Evolutionary conservation across 2,888 invertebrate genomes (phyloP).

Genomic region (Girardia tigrina): DNA sequence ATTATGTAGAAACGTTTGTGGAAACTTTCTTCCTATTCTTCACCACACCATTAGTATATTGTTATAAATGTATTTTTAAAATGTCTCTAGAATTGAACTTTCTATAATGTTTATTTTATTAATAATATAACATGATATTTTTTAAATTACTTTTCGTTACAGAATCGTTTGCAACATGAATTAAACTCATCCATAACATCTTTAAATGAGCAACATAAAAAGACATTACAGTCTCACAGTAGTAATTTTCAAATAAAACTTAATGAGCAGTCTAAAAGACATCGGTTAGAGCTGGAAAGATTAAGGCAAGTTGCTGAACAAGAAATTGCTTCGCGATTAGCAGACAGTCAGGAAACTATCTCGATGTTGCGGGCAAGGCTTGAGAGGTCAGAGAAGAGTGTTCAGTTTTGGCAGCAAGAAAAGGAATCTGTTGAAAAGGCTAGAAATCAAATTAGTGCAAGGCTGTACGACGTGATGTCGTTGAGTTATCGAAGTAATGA

Average conservation of each 20-base stretch:
- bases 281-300: conserved; percentile 14
- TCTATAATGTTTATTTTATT: no score
- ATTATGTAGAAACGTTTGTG: no score
- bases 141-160: no score
- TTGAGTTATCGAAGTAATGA: neutral
- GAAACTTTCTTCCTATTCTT: no score
- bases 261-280: neutral
- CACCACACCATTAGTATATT: no score
- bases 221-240: neutral
- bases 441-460: neutral
- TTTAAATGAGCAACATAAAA: neutral
- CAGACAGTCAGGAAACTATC: conserved; percentile 6
- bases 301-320: neutral
- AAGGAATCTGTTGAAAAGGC: conserved; percentile 2
- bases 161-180: neutral
- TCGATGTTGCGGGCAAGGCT: neutral
- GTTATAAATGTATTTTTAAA: no score
- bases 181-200: neutral
- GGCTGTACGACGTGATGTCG: neutral
- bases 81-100: no score
- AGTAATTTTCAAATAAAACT: neutral
- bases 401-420: conserved; percentile 4
- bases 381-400: neutral
- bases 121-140: no score
- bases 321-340: neutral